A percentile compares a stretch with the other conserved stretches of the same genome.
Conservation (phyloP, 64 coral and sea anemone genomes). For the Cladopsammia gracilis region DNA sequence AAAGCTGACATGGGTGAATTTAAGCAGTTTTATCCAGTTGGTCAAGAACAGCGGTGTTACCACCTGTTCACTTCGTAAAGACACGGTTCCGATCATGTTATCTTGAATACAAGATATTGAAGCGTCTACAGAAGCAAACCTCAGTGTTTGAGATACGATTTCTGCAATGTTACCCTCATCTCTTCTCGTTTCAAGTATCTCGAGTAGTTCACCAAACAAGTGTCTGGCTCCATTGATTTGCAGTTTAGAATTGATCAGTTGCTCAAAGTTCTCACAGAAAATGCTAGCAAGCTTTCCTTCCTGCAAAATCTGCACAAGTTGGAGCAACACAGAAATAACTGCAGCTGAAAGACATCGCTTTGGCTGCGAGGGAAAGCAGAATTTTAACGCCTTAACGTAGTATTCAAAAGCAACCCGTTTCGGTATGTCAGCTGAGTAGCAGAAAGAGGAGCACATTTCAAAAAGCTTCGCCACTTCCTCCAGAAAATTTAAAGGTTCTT, state of each 20-base stretch:
- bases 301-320: conserved; percentile 21
- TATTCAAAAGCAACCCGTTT: conserved; percentile 6
- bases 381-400: not conserved
- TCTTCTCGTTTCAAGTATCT: not conserved
- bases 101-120: not conserved
- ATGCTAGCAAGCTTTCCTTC: not conserved
- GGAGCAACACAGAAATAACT: conserved; percentile 1
- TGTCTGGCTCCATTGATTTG: not conserved
- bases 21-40: not conserved
- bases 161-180: not conserved
- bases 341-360: not conserved
- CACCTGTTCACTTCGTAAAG: not conserved
- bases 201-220: not conserved
- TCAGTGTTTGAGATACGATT: not conserved
- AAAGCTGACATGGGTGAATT: not conserved
- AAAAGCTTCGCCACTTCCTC: not conserved
- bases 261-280: not conserved
- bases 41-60: not conserved
- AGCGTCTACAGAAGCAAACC: not conserved
- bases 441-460: conserved; percentile 6
- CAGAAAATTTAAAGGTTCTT: not conserved
- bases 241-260: not conserved
- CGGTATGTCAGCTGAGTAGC: not conserved
- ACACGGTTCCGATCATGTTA: not conserved
- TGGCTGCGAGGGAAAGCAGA: not conserved